Evolutionary conservation across 1,140 invertebrate genomes (phyloP).

Genomic region (Pinna nobilis): DNA sequence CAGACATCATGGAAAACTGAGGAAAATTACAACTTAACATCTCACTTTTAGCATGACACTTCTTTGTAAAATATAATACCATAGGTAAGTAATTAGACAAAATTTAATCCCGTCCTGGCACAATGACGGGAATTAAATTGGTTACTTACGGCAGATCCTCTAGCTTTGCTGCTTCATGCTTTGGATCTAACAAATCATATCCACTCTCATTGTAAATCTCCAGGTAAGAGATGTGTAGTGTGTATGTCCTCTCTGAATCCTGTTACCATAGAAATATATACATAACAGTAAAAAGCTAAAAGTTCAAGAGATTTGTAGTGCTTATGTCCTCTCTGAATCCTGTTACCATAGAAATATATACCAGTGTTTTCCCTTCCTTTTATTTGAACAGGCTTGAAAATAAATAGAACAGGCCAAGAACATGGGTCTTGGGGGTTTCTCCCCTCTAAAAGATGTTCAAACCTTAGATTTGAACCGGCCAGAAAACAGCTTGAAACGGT

Average conservation of each 20-base stretch:
- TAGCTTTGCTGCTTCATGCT: conserved; percentile 76
- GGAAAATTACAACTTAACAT: neutral
- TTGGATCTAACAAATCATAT: conserved; percentile 80
- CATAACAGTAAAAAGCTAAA: too few species aligned
- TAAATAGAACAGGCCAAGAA: neutral
- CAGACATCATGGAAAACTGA: neutral
- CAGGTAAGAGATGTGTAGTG: conserved; percentile 74
- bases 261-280: conserved; percentile 43
- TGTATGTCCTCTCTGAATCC: conserved; percentile 67
- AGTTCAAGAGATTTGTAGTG: conserved; percentile 73
- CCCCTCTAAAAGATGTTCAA: too few species aligned
- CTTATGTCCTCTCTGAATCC: conserved; percentile 67
- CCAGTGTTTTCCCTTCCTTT: neutral
- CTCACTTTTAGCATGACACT: too few species aligned
- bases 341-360: conserved; percentile 43
- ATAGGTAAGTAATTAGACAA: too few species aligned
- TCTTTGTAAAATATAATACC: too few species aligned
- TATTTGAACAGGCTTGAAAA: neutral
- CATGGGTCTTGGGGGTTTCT: too few species aligned
- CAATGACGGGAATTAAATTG: neutral
- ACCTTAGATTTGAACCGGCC: too few species aligned
- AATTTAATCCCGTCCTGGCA: neutral
- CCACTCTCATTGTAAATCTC: conserved; percentile 77
- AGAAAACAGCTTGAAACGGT: too few species aligned
- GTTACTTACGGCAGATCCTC: conserved; percentile 78